Percentiles rank a stretch among this genome's conserved stretches.
These are phyloP conservation scores for Sclerodermus sp. DNA, from an alignment of 2,888 invertebrate species.

Conservation along the genomic window DNA sequence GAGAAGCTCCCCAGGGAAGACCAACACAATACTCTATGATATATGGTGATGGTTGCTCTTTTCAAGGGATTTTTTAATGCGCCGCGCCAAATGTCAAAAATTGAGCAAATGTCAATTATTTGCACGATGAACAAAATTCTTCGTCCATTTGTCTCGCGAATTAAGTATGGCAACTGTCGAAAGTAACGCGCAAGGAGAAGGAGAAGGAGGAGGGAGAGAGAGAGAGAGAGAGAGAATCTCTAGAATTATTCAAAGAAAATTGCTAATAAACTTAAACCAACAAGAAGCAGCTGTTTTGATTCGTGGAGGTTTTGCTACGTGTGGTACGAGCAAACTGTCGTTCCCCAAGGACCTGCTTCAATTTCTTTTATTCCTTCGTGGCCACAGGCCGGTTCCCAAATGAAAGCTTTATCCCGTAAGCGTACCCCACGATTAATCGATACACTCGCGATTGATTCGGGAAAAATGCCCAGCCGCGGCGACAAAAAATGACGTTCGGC, in stretches of 20 bases:
- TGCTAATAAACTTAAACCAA: no score
- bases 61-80: background rate
- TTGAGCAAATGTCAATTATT: no score
- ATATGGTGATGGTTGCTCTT: background rate
- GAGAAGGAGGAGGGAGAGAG: no score
- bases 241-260: no score
- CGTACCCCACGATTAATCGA: constrained; percentile 27
- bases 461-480: constrained; percentile 8
- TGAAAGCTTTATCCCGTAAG: constrained; percentile 16
- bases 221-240: no score
- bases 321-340: constrained; percentile 2
- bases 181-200: no score
- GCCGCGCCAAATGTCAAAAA: background rate
- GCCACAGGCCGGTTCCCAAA: constrained; percentile 12
- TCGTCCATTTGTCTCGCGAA: no score
- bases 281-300: no score
- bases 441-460: constrained; percentile 10
- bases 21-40: background rate
- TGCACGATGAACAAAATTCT: no score
- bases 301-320: no score
- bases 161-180: no score
- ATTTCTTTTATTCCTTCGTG: constrained; percentile 2
- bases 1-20: background rate
- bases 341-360: constrained; percentile 17
- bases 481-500: constrained; percentile 8